These are phyloP conservation scores for Aurelia aurita DNA, from an alignment of 30 jellyfish, hydroid and myxozoan species.

Conservation along the genomic window DNA sequence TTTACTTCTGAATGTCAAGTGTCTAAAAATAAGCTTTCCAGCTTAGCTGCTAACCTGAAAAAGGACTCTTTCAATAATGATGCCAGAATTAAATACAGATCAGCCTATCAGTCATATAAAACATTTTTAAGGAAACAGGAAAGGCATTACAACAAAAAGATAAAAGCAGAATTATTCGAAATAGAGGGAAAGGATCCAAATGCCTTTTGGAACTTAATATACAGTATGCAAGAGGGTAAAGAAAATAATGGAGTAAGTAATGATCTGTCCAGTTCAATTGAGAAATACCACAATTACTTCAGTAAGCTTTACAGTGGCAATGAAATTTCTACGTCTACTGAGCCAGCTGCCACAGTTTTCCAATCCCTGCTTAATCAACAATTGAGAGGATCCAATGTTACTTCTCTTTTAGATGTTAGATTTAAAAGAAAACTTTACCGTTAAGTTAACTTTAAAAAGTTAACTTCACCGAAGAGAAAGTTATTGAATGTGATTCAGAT, in stretches of 20 bases:
- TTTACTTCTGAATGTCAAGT: neutral
- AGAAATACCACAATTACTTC: too few species aligned
- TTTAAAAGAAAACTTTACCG: too few species aligned
- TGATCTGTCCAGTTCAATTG: neutral
- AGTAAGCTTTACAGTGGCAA: slow-evolving; percentile 1
- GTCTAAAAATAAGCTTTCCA: neutral
- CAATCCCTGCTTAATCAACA: too few species aligned
- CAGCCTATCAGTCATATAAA: neutral
- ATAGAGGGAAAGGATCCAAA: neutral
- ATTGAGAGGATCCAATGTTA: too few species aligned
- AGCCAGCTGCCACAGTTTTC: too few species aligned
- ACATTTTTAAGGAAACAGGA: neutral
- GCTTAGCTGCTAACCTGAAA: neutral
- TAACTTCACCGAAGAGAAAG: neutral
- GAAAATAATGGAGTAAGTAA: neutral
- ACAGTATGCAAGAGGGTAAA: neutral
- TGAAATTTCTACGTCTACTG: too few species aligned
- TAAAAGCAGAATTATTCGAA: neutral
- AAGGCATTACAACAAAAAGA: neutral
- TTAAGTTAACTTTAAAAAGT: too few species aligned
- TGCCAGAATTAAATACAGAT: neutral
- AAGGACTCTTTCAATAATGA: neutral
- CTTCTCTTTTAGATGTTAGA: too few species aligned
- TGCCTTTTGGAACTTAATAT: neutral
- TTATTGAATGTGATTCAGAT: too few species aligned